phyloP scores from a whole-genome alignment of 2,113 vertebrate species.

The Gobiocypris rarus region DNA sequence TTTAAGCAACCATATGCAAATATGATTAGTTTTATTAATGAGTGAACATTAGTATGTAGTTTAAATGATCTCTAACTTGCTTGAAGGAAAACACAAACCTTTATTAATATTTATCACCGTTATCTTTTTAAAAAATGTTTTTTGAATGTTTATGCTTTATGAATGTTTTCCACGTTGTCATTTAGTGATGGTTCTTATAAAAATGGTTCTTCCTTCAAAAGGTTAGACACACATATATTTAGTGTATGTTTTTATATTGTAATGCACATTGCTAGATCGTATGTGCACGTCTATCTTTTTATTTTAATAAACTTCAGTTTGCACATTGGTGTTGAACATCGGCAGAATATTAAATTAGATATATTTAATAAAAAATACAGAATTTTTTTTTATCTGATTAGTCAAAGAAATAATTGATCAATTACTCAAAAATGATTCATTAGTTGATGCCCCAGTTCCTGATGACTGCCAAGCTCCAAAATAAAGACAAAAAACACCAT shows the following conservation, averaged over 20 bases:
- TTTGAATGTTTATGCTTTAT: not conserved
- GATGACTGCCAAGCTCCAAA: not conserved
- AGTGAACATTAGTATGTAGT: not conserved
- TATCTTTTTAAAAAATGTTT: too few relatives aligned
- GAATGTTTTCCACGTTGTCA: too few relatives aligned
- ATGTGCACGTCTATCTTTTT: not conserved
- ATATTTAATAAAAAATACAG: not conserved
- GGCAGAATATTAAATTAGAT: not conserved
- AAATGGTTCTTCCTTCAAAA: too few relatives aligned
- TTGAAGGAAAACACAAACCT: not conserved
- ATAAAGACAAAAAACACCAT: not conserved
- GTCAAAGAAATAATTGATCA: too few relatives aligned
- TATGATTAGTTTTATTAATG: not conserved
- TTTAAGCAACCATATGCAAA: not conserved
- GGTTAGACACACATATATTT: not conserved
- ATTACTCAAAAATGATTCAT: too few relatives aligned
- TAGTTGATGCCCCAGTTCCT: too few relatives aligned
- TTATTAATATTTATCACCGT: too few relatives aligned
- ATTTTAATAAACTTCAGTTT: not conserved
- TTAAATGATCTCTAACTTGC: not conserved
- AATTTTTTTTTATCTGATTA: too few relatives aligned
- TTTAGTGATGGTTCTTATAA: too few relatives aligned
- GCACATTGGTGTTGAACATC: not conserved
- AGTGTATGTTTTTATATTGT: not conserved
- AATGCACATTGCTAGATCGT: not conserved